Conservation (phyloP, 2,888 invertebrate genomes). For the Agriopis marginaria region DNA sequence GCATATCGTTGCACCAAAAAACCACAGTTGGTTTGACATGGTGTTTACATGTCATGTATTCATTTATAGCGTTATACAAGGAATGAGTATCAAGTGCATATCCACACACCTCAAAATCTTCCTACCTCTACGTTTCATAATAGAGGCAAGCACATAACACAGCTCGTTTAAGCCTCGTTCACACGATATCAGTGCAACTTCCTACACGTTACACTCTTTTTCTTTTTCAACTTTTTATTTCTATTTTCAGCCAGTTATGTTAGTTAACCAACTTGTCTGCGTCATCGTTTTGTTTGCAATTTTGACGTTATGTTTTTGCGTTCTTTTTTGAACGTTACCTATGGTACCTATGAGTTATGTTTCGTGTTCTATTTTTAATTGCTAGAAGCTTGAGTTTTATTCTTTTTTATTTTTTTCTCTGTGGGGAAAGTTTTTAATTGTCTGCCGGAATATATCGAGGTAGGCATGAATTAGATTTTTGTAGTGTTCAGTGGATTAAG, state of each 20-base stretch:
- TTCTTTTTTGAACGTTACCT: constrained; percentile 36
- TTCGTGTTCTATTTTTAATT: constrained; percentile 40
- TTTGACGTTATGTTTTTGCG: constrained; percentile 47
- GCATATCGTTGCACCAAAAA: too few species aligned
- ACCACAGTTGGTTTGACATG: too few species aligned
- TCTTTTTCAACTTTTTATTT: constrained; percentile 40
- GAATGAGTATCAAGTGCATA: background rate
- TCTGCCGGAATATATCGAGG: constrained; percentile 44
- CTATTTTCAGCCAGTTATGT: constrained; percentile 49
- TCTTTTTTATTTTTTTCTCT: constrained; percentile 38
- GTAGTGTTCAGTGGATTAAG: constrained; percentile 7
- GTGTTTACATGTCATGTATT: too few species aligned
- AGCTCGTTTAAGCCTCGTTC: constrained; percentile 64
- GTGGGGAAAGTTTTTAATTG: constrained; percentile 46
- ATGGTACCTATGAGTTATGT: constrained; percentile 42
- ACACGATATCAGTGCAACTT: constrained; percentile 60
- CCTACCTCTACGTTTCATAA: constrained; percentile 39
- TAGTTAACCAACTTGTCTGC: constrained; percentile 57
- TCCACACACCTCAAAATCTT: constrained; percentile 33
- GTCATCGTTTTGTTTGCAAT: constrained; percentile 54
- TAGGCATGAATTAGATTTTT: constrained; percentile 29
- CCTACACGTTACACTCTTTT: constrained; percentile 47
- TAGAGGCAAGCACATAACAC: constrained; percentile 49
- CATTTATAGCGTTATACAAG: background rate
- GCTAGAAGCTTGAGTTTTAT: constrained; percentile 24